phyloP scores from a whole-genome alignment of 1,140 invertebrate genomes.

The Stenopsyche tienmushanensis region DNA sequence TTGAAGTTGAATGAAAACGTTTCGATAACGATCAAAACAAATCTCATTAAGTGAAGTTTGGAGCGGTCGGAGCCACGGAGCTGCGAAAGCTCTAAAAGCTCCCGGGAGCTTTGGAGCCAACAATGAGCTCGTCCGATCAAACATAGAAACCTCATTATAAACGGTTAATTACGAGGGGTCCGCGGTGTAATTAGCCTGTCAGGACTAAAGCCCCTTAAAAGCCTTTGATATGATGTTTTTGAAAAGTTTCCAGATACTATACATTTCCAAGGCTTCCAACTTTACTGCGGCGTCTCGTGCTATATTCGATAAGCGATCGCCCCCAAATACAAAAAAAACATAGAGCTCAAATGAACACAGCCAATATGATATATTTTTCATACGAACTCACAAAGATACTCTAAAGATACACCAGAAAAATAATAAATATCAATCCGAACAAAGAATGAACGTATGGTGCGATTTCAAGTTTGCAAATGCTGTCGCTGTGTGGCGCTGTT shows the following conservation, averaged over 20 bases:
- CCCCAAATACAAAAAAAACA: too few relatives aligned
- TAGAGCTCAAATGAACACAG: too few relatives aligned
- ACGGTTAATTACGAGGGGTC: constrained; percentile 40
- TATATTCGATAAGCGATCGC: too few relatives aligned
- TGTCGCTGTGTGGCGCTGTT: too few relatives aligned
- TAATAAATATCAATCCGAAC: too few relatives aligned
- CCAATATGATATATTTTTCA: too few relatives aligned
- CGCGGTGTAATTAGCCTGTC: constrained; percentile 41
- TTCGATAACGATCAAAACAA: constrained; percentile 42
- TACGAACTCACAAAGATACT: too few relatives aligned
- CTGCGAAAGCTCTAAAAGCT: constrained; percentile 35
- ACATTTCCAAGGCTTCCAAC: constrained; percentile 8
- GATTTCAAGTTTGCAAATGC: too few relatives aligned
- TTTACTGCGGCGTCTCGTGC: too few relatives aligned
- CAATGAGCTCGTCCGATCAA: constrained; percentile 41
- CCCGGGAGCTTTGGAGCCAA: constrained; percentile 13
- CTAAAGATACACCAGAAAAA: too few relatives aligned
- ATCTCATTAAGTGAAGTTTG: constrained; percentile 42
- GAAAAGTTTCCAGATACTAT: constrained; percentile 37
- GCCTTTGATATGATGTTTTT: constrained; percentile 41
- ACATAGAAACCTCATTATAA: constrained; percentile 42
- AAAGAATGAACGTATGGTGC: too few relatives aligned
- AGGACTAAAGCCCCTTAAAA: constrained; percentile 39
- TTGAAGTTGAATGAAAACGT: constrained; percentile 35
- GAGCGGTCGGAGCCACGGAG: not conserved